Conservation (phyloP, 2,113 vertebrate species). For the Actenoides lindsayi region DNA sequence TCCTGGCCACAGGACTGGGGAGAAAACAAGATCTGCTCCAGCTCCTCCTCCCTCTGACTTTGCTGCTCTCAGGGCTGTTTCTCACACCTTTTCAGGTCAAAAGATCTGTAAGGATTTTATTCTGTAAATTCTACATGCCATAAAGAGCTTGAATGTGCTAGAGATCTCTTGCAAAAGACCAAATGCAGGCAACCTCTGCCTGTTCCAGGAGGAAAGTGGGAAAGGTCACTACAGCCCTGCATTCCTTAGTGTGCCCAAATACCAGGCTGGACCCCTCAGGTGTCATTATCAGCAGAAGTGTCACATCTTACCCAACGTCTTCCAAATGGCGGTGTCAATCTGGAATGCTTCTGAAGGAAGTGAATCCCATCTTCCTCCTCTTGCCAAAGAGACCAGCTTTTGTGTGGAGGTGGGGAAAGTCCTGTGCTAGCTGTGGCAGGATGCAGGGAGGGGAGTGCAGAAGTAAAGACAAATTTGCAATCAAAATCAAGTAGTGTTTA, state of each 20-base stretch:
- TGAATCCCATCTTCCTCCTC: neutral
- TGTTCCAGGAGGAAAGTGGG: neutral
- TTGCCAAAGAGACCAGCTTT: neutral
- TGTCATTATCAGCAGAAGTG: neutral
- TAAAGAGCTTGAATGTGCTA: neutral
- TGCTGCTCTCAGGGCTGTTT: neutral
- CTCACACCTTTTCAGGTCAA: neutral
- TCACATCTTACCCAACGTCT: neutral
- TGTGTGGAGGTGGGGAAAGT: neutral
- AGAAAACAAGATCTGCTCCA: neutral
- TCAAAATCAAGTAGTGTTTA: neutral
- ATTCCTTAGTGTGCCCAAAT: neutral
- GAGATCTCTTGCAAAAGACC: neutral
- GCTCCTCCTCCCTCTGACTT: neutral
- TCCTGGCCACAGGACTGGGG: neutral
- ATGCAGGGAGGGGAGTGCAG: accelerated
- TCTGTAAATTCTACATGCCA: neutral
- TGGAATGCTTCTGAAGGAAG: neutral
- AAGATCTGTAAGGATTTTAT: neutral
- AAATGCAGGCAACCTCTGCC: neutral
- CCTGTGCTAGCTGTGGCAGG: accelerated
- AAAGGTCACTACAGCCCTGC: neutral
- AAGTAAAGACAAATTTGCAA: neutral
- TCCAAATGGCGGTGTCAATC: neutral
- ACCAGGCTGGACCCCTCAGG: neutral